phyloP scores from a whole-genome alignment of 1,140 invertebrate species.

The Nebria ingens region DNA sequence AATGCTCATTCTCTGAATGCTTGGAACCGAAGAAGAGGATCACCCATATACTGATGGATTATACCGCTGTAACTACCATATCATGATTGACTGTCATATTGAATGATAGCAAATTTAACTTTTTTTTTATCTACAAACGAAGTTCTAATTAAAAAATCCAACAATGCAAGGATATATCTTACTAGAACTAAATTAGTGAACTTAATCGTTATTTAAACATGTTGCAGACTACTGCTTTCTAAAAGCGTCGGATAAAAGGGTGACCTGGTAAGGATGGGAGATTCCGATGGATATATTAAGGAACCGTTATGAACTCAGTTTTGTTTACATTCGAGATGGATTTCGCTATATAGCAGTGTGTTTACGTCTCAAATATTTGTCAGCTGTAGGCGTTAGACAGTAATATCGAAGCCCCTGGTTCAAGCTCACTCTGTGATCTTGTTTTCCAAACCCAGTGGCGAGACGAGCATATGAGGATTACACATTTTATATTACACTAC shows the following conservation, averaged over 20 bases:
- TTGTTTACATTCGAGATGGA: slow-evolving; percentile 1
- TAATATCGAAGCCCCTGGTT: neutral
- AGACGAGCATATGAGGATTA: too few species aligned
- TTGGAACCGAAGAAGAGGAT: too few species aligned
- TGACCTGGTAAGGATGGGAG: neutral
- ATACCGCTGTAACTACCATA: neutral
- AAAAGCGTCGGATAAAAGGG: neutral
- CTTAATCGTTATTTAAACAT: neutral
- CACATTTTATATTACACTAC: too few species aligned
- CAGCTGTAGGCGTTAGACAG: neutral
- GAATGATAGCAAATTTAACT: too few species aligned
- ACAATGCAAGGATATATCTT: too few species aligned
- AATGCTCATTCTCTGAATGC: neutral
- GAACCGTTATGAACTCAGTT: slow-evolving; percentile 1
- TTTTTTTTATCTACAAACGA: too few species aligned
- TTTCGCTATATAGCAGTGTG: slow-evolving; percentile 2
- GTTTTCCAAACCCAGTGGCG: neutral
- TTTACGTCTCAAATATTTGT: slow-evolving; percentile 9
- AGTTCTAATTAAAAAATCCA: too few species aligned
- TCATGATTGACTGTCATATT: neutral
- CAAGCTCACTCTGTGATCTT: neutral
- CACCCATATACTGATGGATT: neutral
- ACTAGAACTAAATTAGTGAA: too few species aligned
- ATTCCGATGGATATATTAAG: slow-evolving; percentile 1
- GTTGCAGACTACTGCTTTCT: neutral